Percentiles rank a stretch among this genome's conserved stretches.
These are phyloP conservation scores for Phaonia tiefii DNA, from an alignment of 2,888 invertebrate species.

Conservation along the genomic window DNA sequence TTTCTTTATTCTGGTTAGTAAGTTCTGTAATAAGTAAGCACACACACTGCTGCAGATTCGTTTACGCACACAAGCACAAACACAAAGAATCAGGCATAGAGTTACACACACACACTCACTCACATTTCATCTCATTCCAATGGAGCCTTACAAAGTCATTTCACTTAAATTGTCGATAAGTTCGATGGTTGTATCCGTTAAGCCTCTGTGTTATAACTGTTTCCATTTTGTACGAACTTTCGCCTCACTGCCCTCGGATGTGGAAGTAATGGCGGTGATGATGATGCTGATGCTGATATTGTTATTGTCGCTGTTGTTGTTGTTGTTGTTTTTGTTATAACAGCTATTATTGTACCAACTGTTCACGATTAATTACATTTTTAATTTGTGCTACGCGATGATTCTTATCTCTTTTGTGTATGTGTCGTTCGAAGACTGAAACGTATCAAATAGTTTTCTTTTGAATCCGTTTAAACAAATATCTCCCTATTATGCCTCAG, in stretches of 20 bases:
- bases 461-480: not conserved
- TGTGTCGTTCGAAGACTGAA: not conserved
- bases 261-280: not conserved
- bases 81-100: not conserved
- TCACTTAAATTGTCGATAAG: slow-evolving; percentile 42
- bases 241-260: too few species aligned
- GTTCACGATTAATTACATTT: slow-evolving; percentile 66
- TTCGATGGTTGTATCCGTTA: slow-evolving; percentile 14
- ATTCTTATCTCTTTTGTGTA: slow-evolving; percentile 47
- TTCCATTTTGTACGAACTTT: slow-evolving; percentile 17
- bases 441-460: slow-evolving; percentile 14
- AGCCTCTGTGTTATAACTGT: slow-evolving; percentile 37
- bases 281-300: not conserved
- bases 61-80: not conserved
- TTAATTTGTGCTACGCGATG: slow-evolving; percentile 60
- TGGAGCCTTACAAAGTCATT: slow-evolving; percentile 22
- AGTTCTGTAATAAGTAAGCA: slow-evolving; percentile 9
- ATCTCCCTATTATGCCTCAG: too few species aligned
- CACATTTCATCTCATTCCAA: not conserved
- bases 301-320: not conserved
- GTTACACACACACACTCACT: not conserved
- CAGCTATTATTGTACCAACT: slow-evolving; percentile 40
- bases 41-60: not conserved
- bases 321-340: not conserved
- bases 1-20: slow-evolving; percentile 26